Percentiles rank a stretch among this genome's conserved stretches.
These are phyloP conservation scores for Podarcis siculus DNA, from an alignment of 2,797 vertebrate species.

Conservation along the genomic window DNA sequence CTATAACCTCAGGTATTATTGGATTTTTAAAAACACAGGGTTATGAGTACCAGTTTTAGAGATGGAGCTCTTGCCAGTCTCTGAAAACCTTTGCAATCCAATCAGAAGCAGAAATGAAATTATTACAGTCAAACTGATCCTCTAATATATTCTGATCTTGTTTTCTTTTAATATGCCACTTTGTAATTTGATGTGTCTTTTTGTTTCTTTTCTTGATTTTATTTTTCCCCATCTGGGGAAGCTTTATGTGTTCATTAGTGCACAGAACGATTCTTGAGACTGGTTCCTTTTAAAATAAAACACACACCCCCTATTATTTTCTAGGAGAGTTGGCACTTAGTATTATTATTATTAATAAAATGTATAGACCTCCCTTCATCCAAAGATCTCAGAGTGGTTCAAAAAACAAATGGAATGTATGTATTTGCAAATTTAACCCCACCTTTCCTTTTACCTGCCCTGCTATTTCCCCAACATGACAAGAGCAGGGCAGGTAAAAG, in stretches of 20 bases:
- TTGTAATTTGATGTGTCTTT: constrained; percentile 13
- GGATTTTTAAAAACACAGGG: neutral
- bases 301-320: neutral
- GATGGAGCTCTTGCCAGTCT: neutral
- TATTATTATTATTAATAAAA: too few species aligned
- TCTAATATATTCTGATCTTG: constrained; percentile 17
- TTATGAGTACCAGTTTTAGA: neutral
- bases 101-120: constrained; percentile 28
- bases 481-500: neutral
- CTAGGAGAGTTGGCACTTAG: neutral
- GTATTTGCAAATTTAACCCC: neutral
- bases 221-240: constrained; percentile 43
- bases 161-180: constrained; percentile 16
- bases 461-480: too few species aligned
- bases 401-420: neutral
- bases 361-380: too few species aligned
- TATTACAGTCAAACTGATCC: neutral
- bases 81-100: neutral
- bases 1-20: neutral
- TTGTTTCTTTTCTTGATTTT: constrained; percentile 16
- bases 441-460: too few species aligned
- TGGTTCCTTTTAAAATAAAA: neutral
- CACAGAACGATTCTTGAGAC: constrained; percentile 7
- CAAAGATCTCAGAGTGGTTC: too few species aligned
- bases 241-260: constrained; percentile 27